Evolutionary conservation across 2,797 vertebrate species (phyloP).

Genomic region (Simalia tracyae): DNA sequence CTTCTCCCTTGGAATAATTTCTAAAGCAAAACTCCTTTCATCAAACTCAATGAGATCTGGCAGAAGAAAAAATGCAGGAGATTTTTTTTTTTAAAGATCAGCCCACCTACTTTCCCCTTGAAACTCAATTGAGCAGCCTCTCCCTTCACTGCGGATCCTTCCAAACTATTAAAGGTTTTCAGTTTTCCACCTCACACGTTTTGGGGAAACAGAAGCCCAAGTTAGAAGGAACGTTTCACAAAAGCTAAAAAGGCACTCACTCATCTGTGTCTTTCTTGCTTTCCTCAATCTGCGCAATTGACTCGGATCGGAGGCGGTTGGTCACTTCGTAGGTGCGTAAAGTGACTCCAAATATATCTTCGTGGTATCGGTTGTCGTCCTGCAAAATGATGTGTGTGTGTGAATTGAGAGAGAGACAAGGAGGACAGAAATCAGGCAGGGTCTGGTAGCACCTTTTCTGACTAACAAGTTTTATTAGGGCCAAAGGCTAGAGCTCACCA

Average conservation of each 20-base stretch:
- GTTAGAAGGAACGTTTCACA: not conserved
- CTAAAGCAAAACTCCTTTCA: not conserved
- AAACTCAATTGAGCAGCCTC: not conserved
- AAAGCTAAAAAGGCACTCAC: conserved; percentile 75
- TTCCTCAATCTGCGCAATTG: conserved; percentile 97
- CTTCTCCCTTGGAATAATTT: not conserved
- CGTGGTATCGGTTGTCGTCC: conserved; percentile 97
- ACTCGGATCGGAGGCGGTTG: conserved; percentile 96
- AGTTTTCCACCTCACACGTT: fast-evolving
- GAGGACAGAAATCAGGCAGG: too few relatives aligned
- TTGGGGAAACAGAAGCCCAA: not conserved
- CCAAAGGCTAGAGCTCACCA: too few relatives aligned
- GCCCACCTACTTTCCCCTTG: not conserved
- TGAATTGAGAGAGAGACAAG: not conserved
- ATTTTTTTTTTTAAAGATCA: not conserved
- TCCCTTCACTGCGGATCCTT: fast-evolving
- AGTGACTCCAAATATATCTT: conserved; percentile 98
- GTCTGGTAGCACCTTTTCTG: too few relatives aligned
- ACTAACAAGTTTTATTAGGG: too few relatives aligned
- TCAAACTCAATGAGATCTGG: not conserved
- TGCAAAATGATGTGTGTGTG: conserved; percentile 51
- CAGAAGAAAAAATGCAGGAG: not conserved
- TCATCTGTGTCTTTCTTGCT: conserved; percentile 95
- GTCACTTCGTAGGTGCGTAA: conserved; percentile 97
- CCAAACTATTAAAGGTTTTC: not conserved